Base-by-base conservation (phyloP, 2,888 invertebrate species). In the Linyphia triangularis region DNA sequence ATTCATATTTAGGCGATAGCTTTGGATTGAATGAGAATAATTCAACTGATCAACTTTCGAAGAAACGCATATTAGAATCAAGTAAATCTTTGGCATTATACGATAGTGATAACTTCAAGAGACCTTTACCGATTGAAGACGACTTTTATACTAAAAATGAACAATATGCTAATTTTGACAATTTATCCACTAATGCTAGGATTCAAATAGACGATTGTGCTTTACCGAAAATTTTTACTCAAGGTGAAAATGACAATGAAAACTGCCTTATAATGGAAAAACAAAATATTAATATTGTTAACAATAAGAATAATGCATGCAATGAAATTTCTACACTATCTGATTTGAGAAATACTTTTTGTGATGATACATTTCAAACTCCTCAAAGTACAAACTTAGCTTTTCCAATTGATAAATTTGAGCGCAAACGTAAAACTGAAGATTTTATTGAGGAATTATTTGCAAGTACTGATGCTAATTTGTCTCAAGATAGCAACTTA, bases 291-390 rank as follows among this genome's bases (percentile, higher is more conserved):
- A 37, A 63, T n/a, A 63, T 28, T 10, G n/a, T 16, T 40, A 26
- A 2, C 40, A 24, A 22, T 0, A n/a, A 19, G 10, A 37, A n/a
- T n/a, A n/a, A n/a, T n/a, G n/a, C n/a, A n/a, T n/a, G n/a, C n/a
- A n/a, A 79, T 78, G 61, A 85, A 78, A 30, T 79, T 28, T 63
- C 78, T 22, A 85, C 70, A 9, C 24, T 85, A 51, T 78, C 85
- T n/a, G 70, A 78, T 63, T 51, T 78, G 5, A 33, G 43, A 22
- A 78, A 70, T 24, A 78, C 70, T 33, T 79, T 79, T 63, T 10
- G 9, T 19, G 63, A 51, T 33, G 63, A 85, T 61, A 33, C 51
- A 9, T 13, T 33, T 26, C n/a, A 69, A 22, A n/a, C n/a, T n/a
- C 4, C n/a, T 1, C 13, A 67, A 13, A 43, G 61, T 26, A 59